Percentiles rank a stretch among this genome's conserved stretches.
These are phyloP conservation scores for Ecliptopera silaceata DNA, from an alignment of 2,888 invertebrate genomes.

Conservation along the genomic window DNA sequence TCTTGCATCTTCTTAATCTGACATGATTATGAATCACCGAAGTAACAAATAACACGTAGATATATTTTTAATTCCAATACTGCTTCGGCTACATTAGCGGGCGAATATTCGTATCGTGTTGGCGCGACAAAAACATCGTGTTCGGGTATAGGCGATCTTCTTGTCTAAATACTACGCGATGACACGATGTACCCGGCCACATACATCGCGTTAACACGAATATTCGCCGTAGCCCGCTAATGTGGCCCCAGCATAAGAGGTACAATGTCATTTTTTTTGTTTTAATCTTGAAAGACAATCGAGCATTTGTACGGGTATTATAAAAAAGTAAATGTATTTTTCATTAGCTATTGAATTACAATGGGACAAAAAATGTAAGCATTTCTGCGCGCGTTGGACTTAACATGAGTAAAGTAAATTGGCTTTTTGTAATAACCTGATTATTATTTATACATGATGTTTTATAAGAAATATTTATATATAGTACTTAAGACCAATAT, in stretches of 20 bases:
- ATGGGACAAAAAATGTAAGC: slow-evolving; percentile 28
- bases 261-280: slow-evolving; percentile 19
- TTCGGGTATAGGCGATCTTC: too few species aligned
- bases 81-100: too few species aligned
- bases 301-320: slow-evolving; percentile 24
- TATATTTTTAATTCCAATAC: neutral
- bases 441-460: slow-evolving; percentile 11
- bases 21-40: neutral
- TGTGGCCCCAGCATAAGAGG: too few species aligned
- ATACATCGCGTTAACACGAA: too few species aligned
- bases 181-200: too few species aligned
- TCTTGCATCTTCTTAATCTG: neutral
- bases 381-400: slow-evolving; percentile 26
- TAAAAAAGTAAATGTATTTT: slow-evolving; percentile 31
- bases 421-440: slow-evolving; percentile 28
- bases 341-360: slow-evolving; percentile 33
- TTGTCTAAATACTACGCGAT: too few species aligned
- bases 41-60: neutral
- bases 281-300: slow-evolving; percentile 28
- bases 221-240: too few species aligned
- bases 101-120: too few species aligned
- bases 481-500: too few species aligned
- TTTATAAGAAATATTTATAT: too few species aligned
- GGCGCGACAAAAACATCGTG: too few species aligned
- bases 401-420: slow-evolving; percentile 29